Base-by-base conservation (phyloP, 2,888 invertebrate species). In the Callinectes sapidus region DNA sequence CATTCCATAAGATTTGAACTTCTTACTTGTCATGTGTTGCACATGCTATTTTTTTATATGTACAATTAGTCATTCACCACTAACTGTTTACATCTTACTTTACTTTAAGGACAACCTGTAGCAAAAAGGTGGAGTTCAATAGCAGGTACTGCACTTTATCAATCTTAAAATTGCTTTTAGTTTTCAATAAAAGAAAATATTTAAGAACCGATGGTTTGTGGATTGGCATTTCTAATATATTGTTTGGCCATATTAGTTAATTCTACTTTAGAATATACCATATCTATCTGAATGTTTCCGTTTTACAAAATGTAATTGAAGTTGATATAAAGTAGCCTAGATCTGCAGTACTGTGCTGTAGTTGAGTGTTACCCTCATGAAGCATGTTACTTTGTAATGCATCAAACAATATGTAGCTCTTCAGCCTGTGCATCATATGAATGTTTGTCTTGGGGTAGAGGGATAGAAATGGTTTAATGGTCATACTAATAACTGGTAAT, bases 51-150 rank as follows among this genome's bases (percentile, higher is more conserved):
- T 18, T 39, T 90, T 48, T 85, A 54, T 85, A 81, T 85, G 42
- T 32, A 81, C 42, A 8, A 35, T 55, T 66, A 77, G 39, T 77
- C 48, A n/a, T 13, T 88, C 77, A 55, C n/a, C 85, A 71, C 90
- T 92, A 92, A 92, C 42, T 32, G 66, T 89, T 32, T 71, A 77
- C 86, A 89, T 93, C 91, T 93, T 85, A 89, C 66, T 92, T 48
- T 91, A 77, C 71, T 90, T 93, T 89, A 93, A 93, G 92, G 92
- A 77, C 92, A 93, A 91, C 92, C 92, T 32, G 92, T 93, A 89
- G 86, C 90, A 90, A 93, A 93, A 93, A 93, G 92, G 88, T 93
- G 92, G 92, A 93, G 92, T 93, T 93, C 92, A 32, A 89, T 93
- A 86, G 92, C 92, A 93, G 92, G 92, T 93, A 93, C 48, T 89